Percentiles rank a stretch among this genome's conserved stretches.
phyloP scores from a whole-genome alignment of 2,888 invertebrate species.

The Scelioninae gen. 1 region DNA sequence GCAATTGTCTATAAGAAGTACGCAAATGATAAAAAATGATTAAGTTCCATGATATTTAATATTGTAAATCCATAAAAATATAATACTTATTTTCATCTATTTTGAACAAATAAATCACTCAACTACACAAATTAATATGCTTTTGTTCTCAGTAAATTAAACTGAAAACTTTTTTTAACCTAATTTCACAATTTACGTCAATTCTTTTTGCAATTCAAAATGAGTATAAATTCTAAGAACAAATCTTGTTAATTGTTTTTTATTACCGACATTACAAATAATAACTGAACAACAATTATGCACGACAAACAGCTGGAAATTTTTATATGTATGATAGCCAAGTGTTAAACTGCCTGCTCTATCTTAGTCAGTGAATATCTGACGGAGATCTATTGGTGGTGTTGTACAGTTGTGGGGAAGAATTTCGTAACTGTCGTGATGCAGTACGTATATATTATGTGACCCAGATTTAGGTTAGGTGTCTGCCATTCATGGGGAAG shows the following conservation, averaged over 20 bases:
- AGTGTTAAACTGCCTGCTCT: conserved; percentile 10
- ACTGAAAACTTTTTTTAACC: no score
- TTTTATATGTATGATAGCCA: background rate
- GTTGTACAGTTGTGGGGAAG: conserved; percentile 26
- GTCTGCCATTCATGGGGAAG: conserved; percentile 57
- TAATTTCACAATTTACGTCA: no score
- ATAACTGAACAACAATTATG: background rate
- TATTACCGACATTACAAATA: background rate
- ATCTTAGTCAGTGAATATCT: conserved; percentile 29
- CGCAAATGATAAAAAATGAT: no score
- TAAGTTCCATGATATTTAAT: no score
- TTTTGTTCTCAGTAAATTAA: no score
- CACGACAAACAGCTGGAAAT: background rate
- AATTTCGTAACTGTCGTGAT: conserved; percentile 46
- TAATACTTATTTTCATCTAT: no score
- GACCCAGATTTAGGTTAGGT: conserved; percentile 60
- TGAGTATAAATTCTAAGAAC: background rate
- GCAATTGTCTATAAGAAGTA: no score
- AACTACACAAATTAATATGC: no score
- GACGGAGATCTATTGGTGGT: conserved; percentile 39
- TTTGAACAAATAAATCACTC: no score
- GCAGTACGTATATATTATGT: conserved; percentile 46
- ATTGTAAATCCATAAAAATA: no score
- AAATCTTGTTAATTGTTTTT: background rate
- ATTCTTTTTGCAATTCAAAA: background rate